Evolutionary conservation across 2,797 vertebrate species (phyloP), one percentile per base, ranked within the genome.

Genomic region (Aeoliscus strigatus): DNA sequence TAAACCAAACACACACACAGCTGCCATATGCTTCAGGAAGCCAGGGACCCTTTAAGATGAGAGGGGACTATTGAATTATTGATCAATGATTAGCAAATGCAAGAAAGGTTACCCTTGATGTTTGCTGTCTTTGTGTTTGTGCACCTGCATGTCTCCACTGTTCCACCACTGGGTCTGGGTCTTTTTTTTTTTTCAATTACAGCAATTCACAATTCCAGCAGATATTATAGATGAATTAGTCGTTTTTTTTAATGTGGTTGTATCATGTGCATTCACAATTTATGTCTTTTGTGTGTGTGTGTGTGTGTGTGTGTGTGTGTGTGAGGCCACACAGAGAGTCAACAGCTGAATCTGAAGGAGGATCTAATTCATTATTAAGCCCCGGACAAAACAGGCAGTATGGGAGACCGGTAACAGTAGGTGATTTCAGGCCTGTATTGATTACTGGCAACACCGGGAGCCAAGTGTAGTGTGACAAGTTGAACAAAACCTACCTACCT

Each of bases 21-120:
- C 61, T 82, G 82, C 93, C 94, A 93, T 93, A 92, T 96, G 94
- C 88, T 90, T 81, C 83, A 87, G 91, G 89, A 93, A 91, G 82
- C 82, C 78, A 71, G 87, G 86, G 86, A 89, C 90, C 88, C 90
- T 92, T 91, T 87, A 90, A 91, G 91, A 92, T 88, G 88, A 86
- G 75, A 89, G 86, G 78, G 53, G 64, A 70, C 51, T 87, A n/a
- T 79, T 97, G 90, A 94, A 98, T 97, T 96, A 98, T 98, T 98
- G 94, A 97, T 94, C 90, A 92, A 83, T 91, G 92, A 96, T 98
- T 94, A 96, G 86, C 91, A 95, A 94, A 96, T 96, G 92, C 92
- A 90, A 88, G 91, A 94, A 96, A 94, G 93, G 91, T 91, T 94
- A 92, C 87, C 91, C 92, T 90, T 89, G 89, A 91, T 88, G 91